Evolutionary conservation across 2,113 vertebrate genomes (phyloP).

Genomic region (Jacana jacana): DNA sequence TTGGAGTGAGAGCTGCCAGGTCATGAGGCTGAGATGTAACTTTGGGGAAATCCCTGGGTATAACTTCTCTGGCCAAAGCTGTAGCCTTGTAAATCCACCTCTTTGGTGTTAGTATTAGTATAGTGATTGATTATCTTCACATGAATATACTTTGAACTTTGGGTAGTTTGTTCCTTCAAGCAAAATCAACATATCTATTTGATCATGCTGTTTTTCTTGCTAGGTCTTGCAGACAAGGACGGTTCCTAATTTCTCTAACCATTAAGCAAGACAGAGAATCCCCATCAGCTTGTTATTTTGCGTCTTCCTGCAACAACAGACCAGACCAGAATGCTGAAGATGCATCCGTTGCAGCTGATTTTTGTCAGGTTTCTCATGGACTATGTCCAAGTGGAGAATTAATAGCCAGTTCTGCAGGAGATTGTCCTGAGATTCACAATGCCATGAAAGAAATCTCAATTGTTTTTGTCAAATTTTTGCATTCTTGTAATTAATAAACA

Average conservation of each 20-base stretch:
- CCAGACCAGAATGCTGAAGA: not conserved
- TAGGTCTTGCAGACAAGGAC: not conserved
- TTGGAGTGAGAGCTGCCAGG: not conserved
- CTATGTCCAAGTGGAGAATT: not conserved
- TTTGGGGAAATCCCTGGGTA: not conserved
- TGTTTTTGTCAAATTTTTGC: constrained; percentile 38
- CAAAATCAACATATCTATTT: not conserved
- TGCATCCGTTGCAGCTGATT: not conserved
- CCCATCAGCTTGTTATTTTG: not conserved
- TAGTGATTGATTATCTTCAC: not conserved
- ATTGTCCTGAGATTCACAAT: not conserved
- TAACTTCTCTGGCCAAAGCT: not conserved
- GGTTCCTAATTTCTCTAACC: not conserved
- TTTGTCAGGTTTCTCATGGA: not conserved
- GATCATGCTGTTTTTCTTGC: not conserved
- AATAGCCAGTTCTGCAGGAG: not conserved
- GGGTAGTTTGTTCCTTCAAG: not conserved
- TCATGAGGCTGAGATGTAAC: not conserved
- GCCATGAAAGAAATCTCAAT: not conserved
- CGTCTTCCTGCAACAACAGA: not conserved
- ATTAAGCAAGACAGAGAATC: not conserved
- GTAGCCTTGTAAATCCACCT: not conserved
- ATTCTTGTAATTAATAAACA: constrained; percentile 29
- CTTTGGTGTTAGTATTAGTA: not conserved
- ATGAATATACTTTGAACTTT: not conserved